Evolutionary conservation across 2,888 invertebrate species (phyloP), one percentile per base, ranked within the genome.

Genomic region (Drosophila atripex): DNA sequence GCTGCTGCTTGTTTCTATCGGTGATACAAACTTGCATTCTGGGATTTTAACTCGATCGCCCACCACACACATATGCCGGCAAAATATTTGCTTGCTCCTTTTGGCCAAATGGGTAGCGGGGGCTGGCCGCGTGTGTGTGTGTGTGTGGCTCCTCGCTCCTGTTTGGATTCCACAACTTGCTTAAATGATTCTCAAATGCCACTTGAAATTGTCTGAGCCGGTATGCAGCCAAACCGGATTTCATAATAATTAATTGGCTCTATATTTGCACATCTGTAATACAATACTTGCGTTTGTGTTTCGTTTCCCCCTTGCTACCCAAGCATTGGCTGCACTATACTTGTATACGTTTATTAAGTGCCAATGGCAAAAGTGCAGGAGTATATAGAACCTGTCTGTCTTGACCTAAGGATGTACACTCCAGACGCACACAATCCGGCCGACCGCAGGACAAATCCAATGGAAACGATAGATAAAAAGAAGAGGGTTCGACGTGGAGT

Each of bases 171-270:
- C 43, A 43, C 43, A 43, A 43, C 43, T 54, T 60, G 64, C 75
- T 64, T 57, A 70, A 86, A 79, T 79, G 74, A 57, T 74, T 72
- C 63, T 77, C 60, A 55, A 84, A 76, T 76, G 56, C 65, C 58
- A 76, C 68, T 78, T 58, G 59, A 74, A 55, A 64, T 52, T 72
- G 52, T 49, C 32, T 50, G 35, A 32, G 35, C 28, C 30, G 52
- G 23, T 8, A 35, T 64, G 55, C 32, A 70, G 70, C 63, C 60
- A 69, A 86, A 74, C 71, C 65, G 75, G 66, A 78, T 82, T 85
- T 82, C 70, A 73, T 70, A 84, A 78, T 70, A 84, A 88, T 88
- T 85, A 88, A 88, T 85, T 88, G 87, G 82, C 85, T 78, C 53
- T 75, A 86, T 72, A 87, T 82, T 80, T 85, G 58, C 66, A 76